These are phyloP conservation scores for Hydriomena furcata DNA, from an alignment of 2,888 invertebrate genomes.

Conservation along the genomic window DNA sequence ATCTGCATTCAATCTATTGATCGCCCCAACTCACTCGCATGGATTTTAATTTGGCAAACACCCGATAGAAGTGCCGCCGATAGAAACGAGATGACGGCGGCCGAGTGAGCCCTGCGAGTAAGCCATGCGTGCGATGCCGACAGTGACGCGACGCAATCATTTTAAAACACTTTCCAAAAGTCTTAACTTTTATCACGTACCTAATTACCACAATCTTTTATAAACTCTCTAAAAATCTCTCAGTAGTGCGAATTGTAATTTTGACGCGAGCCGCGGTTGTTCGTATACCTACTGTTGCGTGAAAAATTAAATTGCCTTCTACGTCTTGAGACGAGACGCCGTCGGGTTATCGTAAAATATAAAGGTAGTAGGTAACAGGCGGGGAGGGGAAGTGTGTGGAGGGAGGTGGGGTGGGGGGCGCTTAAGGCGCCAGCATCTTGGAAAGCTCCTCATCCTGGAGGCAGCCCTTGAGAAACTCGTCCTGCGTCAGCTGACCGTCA, in stretches of 20 bases:
- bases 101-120: constrained; percentile 1
- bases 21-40: constrained; percentile 19
- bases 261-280: constrained; percentile 30
- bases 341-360: constrained; percentile 55
- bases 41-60: constrained; percentile 5
- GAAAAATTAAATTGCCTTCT: constrained; percentile 32
- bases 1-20: constrained; percentile 37
- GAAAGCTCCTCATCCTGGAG: constrained; percentile 97
- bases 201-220: constrained; percentile 39
- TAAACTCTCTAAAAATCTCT: constrained; percentile 27
- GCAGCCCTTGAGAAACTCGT: constrained; percentile 98
- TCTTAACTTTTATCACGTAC: constrained; percentile 38
- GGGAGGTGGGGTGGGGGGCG: constrained; percentile 29
- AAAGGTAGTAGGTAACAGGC: constrained; percentile 29
- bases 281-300: constrained; percentile 29
- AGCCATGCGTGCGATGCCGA: constrained; percentile 24
- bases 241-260: constrained; percentile 29
- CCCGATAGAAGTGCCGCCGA: constrained; percentile 7
- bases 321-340: constrained; percentile 42
- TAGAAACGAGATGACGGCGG: not conserved
- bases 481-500: constrained; percentile 98
- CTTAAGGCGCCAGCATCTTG: constrained; percentile 97
- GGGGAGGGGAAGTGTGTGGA: constrained; percentile 25
- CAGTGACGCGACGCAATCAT: constrained; percentile 28
- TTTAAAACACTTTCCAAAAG: constrained; percentile 37